A percentile compares a stretch with the other conserved stretches of the same genome.
phyloP scores from a whole-genome alignment of 2,888 invertebrate genomes.

The Marasmarcha lunaedactyla region DNA sequence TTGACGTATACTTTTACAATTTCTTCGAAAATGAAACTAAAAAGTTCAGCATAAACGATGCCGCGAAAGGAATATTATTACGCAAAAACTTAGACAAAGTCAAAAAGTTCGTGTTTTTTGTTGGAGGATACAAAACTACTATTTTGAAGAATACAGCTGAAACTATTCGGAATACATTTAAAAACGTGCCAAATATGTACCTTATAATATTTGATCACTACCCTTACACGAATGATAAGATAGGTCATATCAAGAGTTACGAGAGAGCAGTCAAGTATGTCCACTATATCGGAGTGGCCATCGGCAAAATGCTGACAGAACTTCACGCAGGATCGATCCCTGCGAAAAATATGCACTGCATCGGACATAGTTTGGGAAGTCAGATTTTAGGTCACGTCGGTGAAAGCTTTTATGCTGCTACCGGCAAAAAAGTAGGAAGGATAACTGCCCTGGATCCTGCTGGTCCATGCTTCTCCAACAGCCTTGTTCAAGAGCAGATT shows the following conservation, averaged over 20 bases:
- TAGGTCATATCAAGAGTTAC: slow-evolving; percentile 43
- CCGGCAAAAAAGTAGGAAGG: slow-evolving; percentile 34
- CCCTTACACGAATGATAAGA: slow-evolving; percentile 41
- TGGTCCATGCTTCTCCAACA: slow-evolving; percentile 53
- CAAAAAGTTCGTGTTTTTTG: slow-evolving; percentile 42
- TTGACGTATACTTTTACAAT: slow-evolving; percentile 45
- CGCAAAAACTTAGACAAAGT: slow-evolving; percentile 30
- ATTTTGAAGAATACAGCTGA: slow-evolving; percentile 46
- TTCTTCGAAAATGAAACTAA: slow-evolving; percentile 29
- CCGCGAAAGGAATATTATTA: slow-evolving; percentile 36
- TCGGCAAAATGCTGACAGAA: slow-evolving; percentile 35
- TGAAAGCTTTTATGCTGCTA: slow-evolving; percentile 29
- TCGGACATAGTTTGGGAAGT: slow-evolving; percentile 54
- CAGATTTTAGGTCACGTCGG: slow-evolving; percentile 51
- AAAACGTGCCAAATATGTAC: slow-evolving; percentile 41
- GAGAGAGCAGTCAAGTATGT: slow-evolving; percentile 49
- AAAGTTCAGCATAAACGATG: slow-evolving; percentile 32
- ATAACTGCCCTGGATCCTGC: slow-evolving; percentile 57
- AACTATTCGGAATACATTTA: slow-evolving; percentile 40
- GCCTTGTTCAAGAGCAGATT: slow-evolving; percentile 48
- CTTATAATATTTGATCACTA: slow-evolving; percentile 57
- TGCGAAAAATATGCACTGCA: slow-evolving; percentile 41
- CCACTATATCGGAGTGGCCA: slow-evolving; percentile 45
- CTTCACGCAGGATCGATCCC: slow-evolving; percentile 35
- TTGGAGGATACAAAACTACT: slow-evolving; percentile 47